Percentiles rank a stretch among this genome's conserved stretches.
Evolutionary conservation across 2,888 invertebrate genomes (phyloP).

Genomic region (Marronus borbonicus): DNA sequence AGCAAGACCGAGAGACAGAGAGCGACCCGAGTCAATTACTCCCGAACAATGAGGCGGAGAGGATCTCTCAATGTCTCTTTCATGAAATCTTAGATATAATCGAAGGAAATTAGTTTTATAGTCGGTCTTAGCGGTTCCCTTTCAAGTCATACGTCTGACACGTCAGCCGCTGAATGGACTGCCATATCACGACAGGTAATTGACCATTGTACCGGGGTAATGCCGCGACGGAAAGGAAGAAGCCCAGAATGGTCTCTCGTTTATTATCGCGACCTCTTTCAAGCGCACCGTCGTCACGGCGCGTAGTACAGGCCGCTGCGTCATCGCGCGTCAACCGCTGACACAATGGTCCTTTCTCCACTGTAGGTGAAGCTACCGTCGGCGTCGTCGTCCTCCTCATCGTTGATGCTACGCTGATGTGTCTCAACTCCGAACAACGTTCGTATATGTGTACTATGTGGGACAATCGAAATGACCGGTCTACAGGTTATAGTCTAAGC

Average conservation of each 20-base stretch:
- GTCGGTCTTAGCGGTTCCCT: conserved; percentile 58
- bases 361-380: conserved; percentile 53
- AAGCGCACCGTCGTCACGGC: conserved; percentile 63
- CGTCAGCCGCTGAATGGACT: conserved; percentile 60
- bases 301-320: conserved; percentile 61
- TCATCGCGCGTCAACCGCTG: conserved; percentile 65
- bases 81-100: conserved; percentile 60
- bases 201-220: conserved; percentile 66
- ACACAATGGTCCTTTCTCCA: conserved; percentile 62
- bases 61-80: conserved; percentile 52
- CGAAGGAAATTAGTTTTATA: conserved; percentile 62
- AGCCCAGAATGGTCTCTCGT: conserved; percentile 66
- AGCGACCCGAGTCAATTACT: conserved; percentile 40
- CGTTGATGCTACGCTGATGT: background rate
- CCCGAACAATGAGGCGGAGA: conserved; percentile 30
- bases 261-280: conserved; percentile 67
- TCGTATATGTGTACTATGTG: background rate
- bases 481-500: too few species aligned
- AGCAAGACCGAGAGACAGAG: background rate
- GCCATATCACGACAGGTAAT: conserved; percentile 68
- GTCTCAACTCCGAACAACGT: conserved; percentile 21
- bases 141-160: conserved; percentile 58
- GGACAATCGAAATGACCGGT: too few species aligned
- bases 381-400: background rate
- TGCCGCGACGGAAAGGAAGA: conserved; percentile 65